Evolutionary conservation across 2,113 vertebrate genomes (phyloP).

Genomic region (Ophthalmolycus amberensis): DNA sequence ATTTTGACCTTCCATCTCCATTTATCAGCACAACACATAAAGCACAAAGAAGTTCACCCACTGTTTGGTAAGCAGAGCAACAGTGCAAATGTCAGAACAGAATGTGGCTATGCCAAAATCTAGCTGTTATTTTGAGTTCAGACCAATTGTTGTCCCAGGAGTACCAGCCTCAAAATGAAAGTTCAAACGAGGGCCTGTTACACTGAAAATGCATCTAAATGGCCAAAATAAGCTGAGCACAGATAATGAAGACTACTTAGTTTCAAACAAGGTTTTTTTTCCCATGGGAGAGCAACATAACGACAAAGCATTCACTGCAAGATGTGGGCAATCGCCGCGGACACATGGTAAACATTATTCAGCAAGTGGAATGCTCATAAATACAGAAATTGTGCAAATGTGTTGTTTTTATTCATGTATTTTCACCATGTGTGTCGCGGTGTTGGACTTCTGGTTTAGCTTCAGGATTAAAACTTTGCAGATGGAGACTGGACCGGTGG

Average conservation of each 20-base stretch:
- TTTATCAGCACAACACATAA: slow-evolving; percentile 13
- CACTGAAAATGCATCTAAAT: slow-evolving; percentile 41
- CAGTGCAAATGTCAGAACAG: slow-evolving; percentile 35
- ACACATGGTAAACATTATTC: slow-evolving; percentile 79
- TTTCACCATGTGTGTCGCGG: slow-evolving; percentile 13
- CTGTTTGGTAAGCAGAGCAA: background rate
- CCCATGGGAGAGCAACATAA: slow-evolving; percentile 53
- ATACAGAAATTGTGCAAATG: slow-evolving; percentile 58
- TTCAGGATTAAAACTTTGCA: slow-evolving; percentile 31
- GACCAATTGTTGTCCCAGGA: slow-evolving; percentile 46
- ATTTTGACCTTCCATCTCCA: slow-evolving; percentile 5
- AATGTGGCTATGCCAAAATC: slow-evolving; percentile 4
- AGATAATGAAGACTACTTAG: slow-evolving; percentile 39
- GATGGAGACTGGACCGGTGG: slow-evolving; percentile 24
- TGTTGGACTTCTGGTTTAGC: slow-evolving; percentile 17
- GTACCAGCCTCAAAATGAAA: slow-evolving; percentile 19
- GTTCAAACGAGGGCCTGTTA: slow-evolving; percentile 26
- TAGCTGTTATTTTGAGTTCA: slow-evolving; percentile 18
- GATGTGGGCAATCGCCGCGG: slow-evolving; percentile 33
- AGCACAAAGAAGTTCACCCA: slow-evolving; percentile 5
- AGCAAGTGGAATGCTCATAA: slow-evolving; percentile 59
- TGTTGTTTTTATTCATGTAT: slow-evolving; percentile 60
- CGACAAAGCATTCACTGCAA: slow-evolving; percentile 36
- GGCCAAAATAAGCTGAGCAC: slow-evolving; percentile 14
- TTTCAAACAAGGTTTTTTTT: slow-evolving; percentile 53